phyloP scores from a whole-genome alignment of 2,888 invertebrate species.

The Eurytoma adleriae region DNA sequence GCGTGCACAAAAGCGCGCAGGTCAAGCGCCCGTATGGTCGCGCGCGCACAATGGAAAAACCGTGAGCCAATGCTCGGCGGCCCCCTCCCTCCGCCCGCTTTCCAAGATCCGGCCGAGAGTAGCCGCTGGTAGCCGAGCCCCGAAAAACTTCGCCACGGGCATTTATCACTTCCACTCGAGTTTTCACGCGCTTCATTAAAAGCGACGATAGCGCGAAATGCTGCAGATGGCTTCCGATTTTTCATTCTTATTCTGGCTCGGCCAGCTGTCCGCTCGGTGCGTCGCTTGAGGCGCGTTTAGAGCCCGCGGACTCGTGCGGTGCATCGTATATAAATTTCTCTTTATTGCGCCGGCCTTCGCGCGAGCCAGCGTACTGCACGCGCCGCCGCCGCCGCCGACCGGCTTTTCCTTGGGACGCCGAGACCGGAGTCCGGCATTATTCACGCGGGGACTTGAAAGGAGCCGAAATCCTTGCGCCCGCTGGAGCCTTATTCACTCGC shows the following conservation, averaged over 20 bases:
- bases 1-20: constrained; percentile 17
- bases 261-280: constrained; percentile 56
- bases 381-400: too few species aligned
- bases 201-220: constrained; percentile 51
- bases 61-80: background rate
- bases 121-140: constrained; percentile 7
- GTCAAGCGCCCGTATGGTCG: background rate
- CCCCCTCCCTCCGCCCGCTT: background rate
- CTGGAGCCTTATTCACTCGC: constrained; percentile 12
- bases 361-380: constrained; percentile 12
- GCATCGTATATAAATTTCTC: constrained; percentile 61
- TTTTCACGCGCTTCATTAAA: constrained; percentile 60
- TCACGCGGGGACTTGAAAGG: constrained; percentile 49
- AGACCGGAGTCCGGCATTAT: constrained; percentile 24
- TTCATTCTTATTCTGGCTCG: constrained; percentile 62
- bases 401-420: constrained; percentile 37
- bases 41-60: constrained; percentile 6
- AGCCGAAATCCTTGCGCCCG: constrained; percentile 32
- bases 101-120: too few species aligned
- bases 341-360: constrained; percentile 60
- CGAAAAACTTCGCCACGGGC: constrained; percentile 26
- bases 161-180: constrained; percentile 59
- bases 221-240: constrained; percentile 62
- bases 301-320: constrained; percentile 52
- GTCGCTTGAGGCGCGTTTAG: background rate